Percentiles rank a stretch among this genome's conserved stretches.
Evolutionary conservation across 2,888 invertebrate species (phyloP).

Genomic region (Bugula neritina): DNA sequence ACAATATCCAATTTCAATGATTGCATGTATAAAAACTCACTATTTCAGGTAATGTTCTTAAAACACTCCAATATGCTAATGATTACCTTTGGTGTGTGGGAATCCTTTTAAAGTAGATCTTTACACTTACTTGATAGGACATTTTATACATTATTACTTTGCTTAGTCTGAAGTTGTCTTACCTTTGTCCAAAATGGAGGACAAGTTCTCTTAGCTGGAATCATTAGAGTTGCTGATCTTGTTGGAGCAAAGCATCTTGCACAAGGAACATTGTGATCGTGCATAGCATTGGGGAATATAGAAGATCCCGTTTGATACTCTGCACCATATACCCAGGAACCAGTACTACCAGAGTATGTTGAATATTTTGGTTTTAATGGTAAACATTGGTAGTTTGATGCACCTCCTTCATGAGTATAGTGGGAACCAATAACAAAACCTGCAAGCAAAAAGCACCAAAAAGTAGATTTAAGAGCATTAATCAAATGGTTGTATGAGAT

Average conservation of each 20-base stretch:
- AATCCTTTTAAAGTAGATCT: too few relatives aligned
- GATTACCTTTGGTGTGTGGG: too few relatives aligned
- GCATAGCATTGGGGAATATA: not conserved
- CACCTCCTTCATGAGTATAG: conserved; percentile 28
- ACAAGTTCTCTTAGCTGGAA: conserved; percentile 31
- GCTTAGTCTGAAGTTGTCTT: too few relatives aligned
- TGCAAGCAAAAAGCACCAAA: too few relatives aligned
- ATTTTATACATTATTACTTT: too few relatives aligned
- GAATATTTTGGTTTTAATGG: conserved; percentile 28
- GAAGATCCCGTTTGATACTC: conserved; percentile 29
- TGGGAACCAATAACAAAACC: conserved; percentile 28
- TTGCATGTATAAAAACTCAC: too few relatives aligned
- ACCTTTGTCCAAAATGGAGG: conserved; percentile 29
- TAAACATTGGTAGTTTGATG: conserved; percentile 28
- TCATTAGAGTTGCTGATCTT: conserved; percentile 29
- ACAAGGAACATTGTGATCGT: conserved; percentile 32
- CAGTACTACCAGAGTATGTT: conserved; percentile 6
- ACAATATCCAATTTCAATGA: too few relatives aligned
- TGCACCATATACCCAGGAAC: conserved; percentile 29
- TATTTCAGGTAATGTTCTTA: too few relatives aligned
- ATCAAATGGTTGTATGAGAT: too few relatives aligned
- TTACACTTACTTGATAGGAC: too few relatives aligned
- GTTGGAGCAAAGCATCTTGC: conserved; percentile 29
- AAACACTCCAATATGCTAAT: too few relatives aligned
- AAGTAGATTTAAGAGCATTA: too few relatives aligned